Evolutionary conservation across 2,888 invertebrate species (phyloP).

Genomic region (Cheilosia impressa): DNA sequence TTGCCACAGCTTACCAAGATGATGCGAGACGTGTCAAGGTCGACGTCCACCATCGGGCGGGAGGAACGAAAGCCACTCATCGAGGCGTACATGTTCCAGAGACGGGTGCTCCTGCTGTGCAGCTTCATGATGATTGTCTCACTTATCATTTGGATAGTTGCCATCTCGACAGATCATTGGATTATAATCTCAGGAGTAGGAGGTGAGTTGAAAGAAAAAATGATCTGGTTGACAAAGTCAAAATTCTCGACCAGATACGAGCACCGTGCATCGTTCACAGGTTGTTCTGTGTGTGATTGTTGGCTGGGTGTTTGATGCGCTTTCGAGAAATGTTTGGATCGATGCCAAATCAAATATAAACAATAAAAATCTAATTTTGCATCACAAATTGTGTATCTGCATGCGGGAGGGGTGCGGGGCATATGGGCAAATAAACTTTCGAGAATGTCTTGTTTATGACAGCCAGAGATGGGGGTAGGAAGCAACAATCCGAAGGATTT

Average conservation of each 20-base stretch:
- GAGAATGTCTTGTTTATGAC: constrained; percentile 50
- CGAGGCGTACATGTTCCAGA: constrained; percentile 88
- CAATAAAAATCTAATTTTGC: constrained; percentile 60
- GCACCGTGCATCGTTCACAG: constrained; percentile 64
- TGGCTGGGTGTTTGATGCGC: constrained; percentile 58
- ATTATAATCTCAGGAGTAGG: constrained; percentile 85
- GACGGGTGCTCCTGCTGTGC: constrained; percentile 89
- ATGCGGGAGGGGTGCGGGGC: background rate
- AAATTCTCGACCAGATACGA: constrained; percentile 11
- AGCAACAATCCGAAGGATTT: constrained; percentile 51
- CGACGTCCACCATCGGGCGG: constrained; percentile 87
- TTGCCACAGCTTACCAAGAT: constrained; percentile 70
- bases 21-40: constrained; percentile 85
- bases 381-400: background rate
- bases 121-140: constrained; percentile 88
- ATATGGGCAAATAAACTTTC: constrained; percentile 40
- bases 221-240: constrained; percentile 46
- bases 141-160: constrained; percentile 89
- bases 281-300: constrained; percentile 52
- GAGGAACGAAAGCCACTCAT: constrained; percentile 86
- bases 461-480: background rate
- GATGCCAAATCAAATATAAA: constrained; percentile 65
- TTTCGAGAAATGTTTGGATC: constrained; percentile 55
- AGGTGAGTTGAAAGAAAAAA: constrained; percentile 77
- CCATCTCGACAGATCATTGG: constrained; percentile 91